Percentiles rank a stretch among this genome's conserved stretches.
Evolutionary conservation across 2,113 vertebrate species (phyloP).

Genomic region (Madoqua kirkii): DNA sequence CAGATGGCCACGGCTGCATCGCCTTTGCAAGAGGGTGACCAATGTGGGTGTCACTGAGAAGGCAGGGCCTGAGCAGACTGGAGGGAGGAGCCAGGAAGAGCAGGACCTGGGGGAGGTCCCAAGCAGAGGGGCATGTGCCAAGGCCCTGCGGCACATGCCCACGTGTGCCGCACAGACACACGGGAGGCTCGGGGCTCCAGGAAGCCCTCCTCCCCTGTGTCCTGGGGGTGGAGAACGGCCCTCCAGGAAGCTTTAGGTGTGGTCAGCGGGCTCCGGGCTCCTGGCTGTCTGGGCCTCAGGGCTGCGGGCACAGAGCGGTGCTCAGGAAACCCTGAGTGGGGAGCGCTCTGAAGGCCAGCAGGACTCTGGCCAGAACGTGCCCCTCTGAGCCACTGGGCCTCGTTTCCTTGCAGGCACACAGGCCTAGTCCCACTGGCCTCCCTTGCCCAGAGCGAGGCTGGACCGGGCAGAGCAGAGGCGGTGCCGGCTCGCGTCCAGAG

Average conservation of each 20-base stretch:
- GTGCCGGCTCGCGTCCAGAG: accelerated
- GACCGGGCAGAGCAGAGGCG: too few relatives aligned
- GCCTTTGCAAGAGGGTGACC: not conserved
- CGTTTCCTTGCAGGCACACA: not conserved
- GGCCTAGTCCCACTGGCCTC: not conserved
- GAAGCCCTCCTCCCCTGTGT: not conserved
- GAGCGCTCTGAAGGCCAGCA: not conserved
- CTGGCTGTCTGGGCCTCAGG: accelerated
- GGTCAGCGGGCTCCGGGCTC: not conserved
- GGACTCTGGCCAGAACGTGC: not conserved
- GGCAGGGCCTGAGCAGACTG: too few relatives aligned
- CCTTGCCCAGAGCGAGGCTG: accelerated
- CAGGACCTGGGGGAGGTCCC: too few relatives aligned
- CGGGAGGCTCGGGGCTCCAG: not conserved
- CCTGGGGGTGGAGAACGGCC: too few relatives aligned
- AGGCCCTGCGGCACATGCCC: too few relatives aligned
- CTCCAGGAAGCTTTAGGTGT: not conserved
- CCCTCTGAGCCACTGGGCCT: not conserved
- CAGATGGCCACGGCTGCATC: accelerated
- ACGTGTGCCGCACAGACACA: not conserved
- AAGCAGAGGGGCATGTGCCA: not conserved
- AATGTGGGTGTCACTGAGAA: not conserved
- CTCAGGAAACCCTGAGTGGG: not conserved
- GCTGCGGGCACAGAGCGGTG: accelerated
- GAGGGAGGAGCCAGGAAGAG: not conserved